A percentile compares a stretch with the other conserved stretches of the same genome.
Evolutionary conservation across 2,888 invertebrate species (phyloP).

Genomic region (Lasioglossum lativentre): DNA sequence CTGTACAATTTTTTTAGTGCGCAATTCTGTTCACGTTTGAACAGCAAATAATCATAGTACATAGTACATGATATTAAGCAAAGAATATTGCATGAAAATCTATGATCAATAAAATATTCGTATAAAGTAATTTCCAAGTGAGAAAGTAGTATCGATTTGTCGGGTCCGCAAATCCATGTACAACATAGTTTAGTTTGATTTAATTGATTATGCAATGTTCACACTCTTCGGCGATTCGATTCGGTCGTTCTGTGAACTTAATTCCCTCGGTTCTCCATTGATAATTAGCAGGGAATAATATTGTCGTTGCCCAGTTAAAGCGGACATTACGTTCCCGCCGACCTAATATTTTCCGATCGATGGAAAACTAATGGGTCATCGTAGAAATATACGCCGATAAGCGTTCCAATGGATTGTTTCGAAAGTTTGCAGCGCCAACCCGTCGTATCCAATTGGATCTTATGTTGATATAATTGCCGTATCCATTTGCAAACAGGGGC

Average conservation of each 20-base stretch:
- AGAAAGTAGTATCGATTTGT: too few relatives aligned
- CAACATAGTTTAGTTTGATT: background rate
- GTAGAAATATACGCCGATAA: background rate
- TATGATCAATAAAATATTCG: too few relatives aligned
- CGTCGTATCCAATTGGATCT: slow-evolving; percentile 26
- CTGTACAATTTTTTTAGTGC: too few relatives aligned
- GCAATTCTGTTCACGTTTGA: too few relatives aligned
- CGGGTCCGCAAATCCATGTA: background rate
- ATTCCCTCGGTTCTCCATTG: background rate
- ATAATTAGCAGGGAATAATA: background rate
- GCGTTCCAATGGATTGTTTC: background rate
- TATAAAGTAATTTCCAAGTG: too few relatives aligned
- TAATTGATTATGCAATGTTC: background rate
- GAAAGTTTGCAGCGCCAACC: background rate
- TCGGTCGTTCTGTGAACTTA: background rate
- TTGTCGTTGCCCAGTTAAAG: background rate
- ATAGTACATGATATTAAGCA: too few relatives aligned
- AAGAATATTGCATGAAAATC: too few relatives aligned
- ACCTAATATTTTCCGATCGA: background rate
- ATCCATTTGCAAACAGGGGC: slow-evolving; percentile 48
- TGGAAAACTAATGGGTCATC: background rate
- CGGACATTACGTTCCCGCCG: background rate
- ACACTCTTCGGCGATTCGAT: background rate
- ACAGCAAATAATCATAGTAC: too few relatives aligned
- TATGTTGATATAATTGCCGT: slow-evolving; percentile 47